phyloP scores from a whole-genome alignment of 2,888 invertebrate species.

The Nebria salina region DNA sequence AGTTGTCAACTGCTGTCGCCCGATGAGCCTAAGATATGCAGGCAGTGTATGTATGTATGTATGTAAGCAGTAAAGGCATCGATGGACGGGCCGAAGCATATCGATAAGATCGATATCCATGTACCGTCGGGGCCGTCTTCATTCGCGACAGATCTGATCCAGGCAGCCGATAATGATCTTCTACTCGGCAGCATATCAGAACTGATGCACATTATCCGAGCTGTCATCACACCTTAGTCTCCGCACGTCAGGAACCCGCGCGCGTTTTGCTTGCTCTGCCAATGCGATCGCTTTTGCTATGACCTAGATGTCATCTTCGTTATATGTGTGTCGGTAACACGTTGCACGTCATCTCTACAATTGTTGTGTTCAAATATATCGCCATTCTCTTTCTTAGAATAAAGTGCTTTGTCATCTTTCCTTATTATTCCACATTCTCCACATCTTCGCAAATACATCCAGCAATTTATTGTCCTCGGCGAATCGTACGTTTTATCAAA shows the following conservation, averaged over 20 bases:
- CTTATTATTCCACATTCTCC: neutral
- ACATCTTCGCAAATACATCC: too few relatives aligned
- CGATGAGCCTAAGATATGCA: neutral
- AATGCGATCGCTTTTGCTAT: conserved; percentile 22
- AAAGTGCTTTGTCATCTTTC: neutral
- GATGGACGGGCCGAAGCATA: neutral
- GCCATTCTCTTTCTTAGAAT: neutral
- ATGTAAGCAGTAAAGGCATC: neutral
- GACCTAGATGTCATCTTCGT: conserved; percentile 29
- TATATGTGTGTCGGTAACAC: conserved; percentile 36
- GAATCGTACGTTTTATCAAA: neutral
- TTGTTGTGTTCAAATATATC: conserved; percentile 32
- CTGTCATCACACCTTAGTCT: conserved; percentile 29
- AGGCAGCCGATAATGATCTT: conserved; percentile 15
- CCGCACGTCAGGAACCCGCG: neutral
- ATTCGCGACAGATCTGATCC: conserved; percentile 14
- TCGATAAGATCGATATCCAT: conserved; percentile 18
- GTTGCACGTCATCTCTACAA: conserved; percentile 38
- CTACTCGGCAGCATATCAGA: conserved; percentile 11
- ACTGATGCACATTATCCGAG: conserved; percentile 19
- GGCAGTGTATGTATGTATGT: neutral
- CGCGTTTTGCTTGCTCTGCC: conserved; percentile 13
- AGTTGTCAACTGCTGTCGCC: conserved; percentile 34
- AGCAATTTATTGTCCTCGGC: neutral
- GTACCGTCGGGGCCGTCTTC: conserved; percentile 9